A percentile compares a stretch with the other conserved stretches of the same genome.
Evolutionary conservation across 2,888 invertebrate genomes (phyloP).

Genomic region (Pheosia gnoma): DNA sequence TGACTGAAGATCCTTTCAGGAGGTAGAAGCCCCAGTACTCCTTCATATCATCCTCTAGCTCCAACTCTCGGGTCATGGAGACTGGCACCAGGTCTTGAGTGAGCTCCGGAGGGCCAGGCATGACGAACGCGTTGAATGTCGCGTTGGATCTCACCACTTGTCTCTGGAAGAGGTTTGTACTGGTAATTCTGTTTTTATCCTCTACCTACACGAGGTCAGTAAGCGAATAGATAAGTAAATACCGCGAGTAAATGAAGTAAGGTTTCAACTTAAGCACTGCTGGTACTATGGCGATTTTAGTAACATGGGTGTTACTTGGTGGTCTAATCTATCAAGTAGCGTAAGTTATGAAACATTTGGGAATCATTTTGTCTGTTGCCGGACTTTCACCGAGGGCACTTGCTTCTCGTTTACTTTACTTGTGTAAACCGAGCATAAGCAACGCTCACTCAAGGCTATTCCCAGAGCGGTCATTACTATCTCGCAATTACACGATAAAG

Average conservation of each 20-base stretch:
- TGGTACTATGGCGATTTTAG: too few species aligned
- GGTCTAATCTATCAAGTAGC: too few species aligned
- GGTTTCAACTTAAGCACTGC: too few species aligned
- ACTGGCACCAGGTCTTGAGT: conserved; percentile 83
- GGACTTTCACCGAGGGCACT: too few species aligned
- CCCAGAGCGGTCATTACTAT: neutral
- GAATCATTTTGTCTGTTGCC: too few species aligned
- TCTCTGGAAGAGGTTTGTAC: conserved; percentile 71
- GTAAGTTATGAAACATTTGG: too few species aligned
- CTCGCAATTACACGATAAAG: neutral
- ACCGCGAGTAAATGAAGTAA: too few species aligned
- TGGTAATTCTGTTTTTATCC: neutral
- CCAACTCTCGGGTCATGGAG: conserved; percentile 88
- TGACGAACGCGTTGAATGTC: conserved; percentile 90
- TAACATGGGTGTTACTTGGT: too few species aligned
- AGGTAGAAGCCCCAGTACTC: conserved; percentile 94
- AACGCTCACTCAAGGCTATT: neutral
- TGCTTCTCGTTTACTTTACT: too few species aligned
- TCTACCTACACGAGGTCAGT: neutral
- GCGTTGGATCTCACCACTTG: conserved; percentile 88
- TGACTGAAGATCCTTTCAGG: conserved; percentile 88
- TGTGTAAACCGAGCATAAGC: neutral
- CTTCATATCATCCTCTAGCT: conserved; percentile 91
- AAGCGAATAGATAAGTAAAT: too few species aligned
- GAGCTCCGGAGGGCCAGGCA: conserved; percentile 85